Evolutionary conservation across 2,888 invertebrate genomes (phyloP), one percentile per base, ranked within the genome.

Genomic region (Calameuta filiformis): DNA sequence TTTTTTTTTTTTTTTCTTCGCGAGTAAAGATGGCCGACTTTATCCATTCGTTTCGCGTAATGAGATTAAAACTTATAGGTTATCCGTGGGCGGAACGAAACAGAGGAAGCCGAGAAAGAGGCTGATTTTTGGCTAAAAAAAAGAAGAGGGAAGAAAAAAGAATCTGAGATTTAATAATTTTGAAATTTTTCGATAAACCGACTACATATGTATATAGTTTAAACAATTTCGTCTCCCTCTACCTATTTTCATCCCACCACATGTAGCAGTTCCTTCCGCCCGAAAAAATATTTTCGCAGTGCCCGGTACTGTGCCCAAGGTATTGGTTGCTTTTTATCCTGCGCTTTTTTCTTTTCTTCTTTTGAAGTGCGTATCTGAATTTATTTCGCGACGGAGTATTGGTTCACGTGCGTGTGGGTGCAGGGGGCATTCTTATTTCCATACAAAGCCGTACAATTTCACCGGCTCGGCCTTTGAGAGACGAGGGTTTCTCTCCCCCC

Each of bases 391-490:
- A 77, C 79, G 81, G 75, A 75, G 81, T 78, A 81, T 80, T 77
- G 77, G 80, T 35, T 15, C 37, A 80, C 76, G 79, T 78, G 73
- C 78, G 81, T 80, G 80, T 79, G 82, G 84, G 83, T 83, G 82
- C 82, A 83, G 82, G 81, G 84, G 86, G 85, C 86, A 88, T 89
- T 88, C 89, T 88, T 88, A 88, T 88, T 88, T 89, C 87, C 89
- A 88, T 88, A 89, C 88, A 88, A 88, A 88, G 88, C 88, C 88
- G 73, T 85, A 87, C 89, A 87, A 89, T 88, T 89, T 87, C 84
- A 87, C 86, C 85, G 84, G 84, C 81, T 85, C 80, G 83, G 84
- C 85, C 89, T 88, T 88, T 88, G 86, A 89, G 82, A 85, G 84
- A 87, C 86, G 82, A 78, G 82, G 79, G 78, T 79, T 76, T 34